Evolutionary conservation across 2,113 vertebrate genomes (phyloP).

Genomic region (Xenopus borealis): DNA sequence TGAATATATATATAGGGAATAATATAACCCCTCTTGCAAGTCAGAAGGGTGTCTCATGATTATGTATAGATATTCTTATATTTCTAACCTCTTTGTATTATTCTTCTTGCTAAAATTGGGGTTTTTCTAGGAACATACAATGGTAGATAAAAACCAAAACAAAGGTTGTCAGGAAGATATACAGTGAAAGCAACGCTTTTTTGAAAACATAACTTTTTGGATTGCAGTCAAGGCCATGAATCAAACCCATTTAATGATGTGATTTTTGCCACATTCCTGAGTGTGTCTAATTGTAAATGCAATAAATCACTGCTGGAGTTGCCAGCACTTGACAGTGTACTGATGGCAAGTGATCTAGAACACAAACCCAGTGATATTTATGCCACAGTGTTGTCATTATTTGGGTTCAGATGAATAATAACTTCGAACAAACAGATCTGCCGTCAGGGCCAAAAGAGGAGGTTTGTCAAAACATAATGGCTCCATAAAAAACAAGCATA

Average conservation of each 20-base stretch:
- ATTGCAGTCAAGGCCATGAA: slow-evolving; percentile 21
- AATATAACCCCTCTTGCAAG: too few species aligned
- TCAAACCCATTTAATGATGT: slow-evolving; percentile 29
- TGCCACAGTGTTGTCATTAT: slow-evolving; percentile 18
- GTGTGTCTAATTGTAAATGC: slow-evolving; percentile 3
- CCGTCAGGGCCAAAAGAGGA: slow-evolving; percentile 9
- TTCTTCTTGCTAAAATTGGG: too few species aligned
- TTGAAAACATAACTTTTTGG: slow-evolving; percentile 4
- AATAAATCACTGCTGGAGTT: slow-evolving; percentile 22
- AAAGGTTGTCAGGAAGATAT: slow-evolving; percentile 14
- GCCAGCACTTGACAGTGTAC: slow-evolving; percentile 10
- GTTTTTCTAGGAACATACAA: background rate
- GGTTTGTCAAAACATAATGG: slow-evolving; percentile 7
- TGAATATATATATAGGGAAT: too few species aligned
- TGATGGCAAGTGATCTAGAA: slow-evolving; percentile 34
- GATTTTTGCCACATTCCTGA: slow-evolving; percentile 12
- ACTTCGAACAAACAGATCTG: slow-evolving; percentile 15
- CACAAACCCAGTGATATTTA: slow-evolving; percentile 13
- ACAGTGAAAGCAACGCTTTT: slow-evolving; percentile 16
- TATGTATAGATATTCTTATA: too few species aligned
- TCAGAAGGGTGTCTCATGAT: too few species aligned
- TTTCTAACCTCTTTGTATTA: too few species aligned
- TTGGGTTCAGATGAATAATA: slow-evolving; percentile 21
- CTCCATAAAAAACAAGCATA: background rate
- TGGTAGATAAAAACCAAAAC: slow-evolving; percentile 10